Percentiles rank a stretch among this genome's conserved stretches.
These are phyloP conservation scores for Drosophila suboccidentalis DNA, from an alignment of 2,888 invertebrate genomes.

Conservation along the genomic window DNA sequence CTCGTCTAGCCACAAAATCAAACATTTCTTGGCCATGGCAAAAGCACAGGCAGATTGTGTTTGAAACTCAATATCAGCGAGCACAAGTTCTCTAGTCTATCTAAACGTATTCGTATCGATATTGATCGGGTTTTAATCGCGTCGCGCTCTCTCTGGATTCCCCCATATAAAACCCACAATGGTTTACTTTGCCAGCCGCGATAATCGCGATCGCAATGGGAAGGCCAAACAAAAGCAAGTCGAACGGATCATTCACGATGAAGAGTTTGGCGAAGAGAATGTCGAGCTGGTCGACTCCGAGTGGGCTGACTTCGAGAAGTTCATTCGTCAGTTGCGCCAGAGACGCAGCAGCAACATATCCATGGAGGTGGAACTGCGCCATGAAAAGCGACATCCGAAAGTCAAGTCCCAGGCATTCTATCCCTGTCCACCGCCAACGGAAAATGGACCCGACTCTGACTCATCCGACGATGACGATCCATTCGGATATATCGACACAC, in stretches of 20 bases:
- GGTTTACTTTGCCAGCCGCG: conserved; percentile 73
- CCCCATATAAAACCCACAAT: conserved; percentile 31
- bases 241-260: conserved; percentile 84
- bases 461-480: conserved; percentile 84
- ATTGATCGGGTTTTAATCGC: conserved; percentile 15
- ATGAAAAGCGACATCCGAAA: conserved; percentile 79
- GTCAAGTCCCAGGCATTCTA: conserved; percentile 85
- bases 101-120: conserved; percentile 33
- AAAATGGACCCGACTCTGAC: conserved; percentile 83
- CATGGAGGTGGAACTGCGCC: conserved; percentile 84
- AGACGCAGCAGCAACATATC: conserved; percentile 83
- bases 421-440: conserved; percentile 85
- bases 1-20: conserved; percentile 7
- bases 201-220: conserved; percentile 71
- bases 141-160: neutral
- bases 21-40: conserved; percentile 33
- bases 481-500: conserved; percentile 84
- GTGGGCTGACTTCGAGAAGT: conserved; percentile 85
- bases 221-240: conserved; percentile 58
- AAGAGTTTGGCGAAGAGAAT: conserved; percentile 85
- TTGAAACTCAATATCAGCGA: conserved; percentile 19
- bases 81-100: conserved; percentile 3
- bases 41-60: conserved; percentile 19
- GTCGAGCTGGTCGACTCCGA: conserved; percentile 85
- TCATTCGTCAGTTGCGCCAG: conserved; percentile 84